Base-by-base conservation (phyloP, 2,113 vertebrate genomes). In the Equus przewalskii region DNA sequence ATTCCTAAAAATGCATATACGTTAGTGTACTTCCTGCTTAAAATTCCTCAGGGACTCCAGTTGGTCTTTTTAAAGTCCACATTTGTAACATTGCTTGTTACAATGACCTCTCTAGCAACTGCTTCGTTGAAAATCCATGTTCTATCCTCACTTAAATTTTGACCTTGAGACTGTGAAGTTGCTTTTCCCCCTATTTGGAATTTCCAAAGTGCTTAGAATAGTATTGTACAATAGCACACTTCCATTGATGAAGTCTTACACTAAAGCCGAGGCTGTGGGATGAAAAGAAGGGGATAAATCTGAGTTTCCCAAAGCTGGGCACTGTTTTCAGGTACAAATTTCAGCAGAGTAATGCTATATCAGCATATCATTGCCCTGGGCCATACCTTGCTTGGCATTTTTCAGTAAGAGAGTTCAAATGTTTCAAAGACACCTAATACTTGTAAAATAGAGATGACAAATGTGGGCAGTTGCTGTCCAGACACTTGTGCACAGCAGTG, bases 401-500 rank as follows among this genome's bases (percentile, higher is more conserved):
- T 92, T 92, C 78, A 89, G 19, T 11, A 41, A 73, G 73, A 96
- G 21, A 10, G 79, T 81, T 92, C 79, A 78, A 6, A 85, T 92
- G 54, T 76, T 97, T 97, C 94, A 87, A 92, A 96, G 94, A 92
- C n/a, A 96, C 79, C 51, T 92, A 96, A 84, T 76, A 88, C 75
- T 96, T 98, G 73, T 72, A 80, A 96, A 95, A 67, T 49, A 83
- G 79, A 96, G 62, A 83, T 89, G 95, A 98, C 87, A 92, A 97
- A 96, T 95, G 72, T 21, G 41, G 44, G 75, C 51, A 92, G 88
- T 94, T 93, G 80, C 94, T 90, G 60, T 70, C 64, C 41, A 78
- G 94, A 80, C 60, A 70, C 30, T 93, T 96, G 83, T 76, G 95
- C 79, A 81, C 69, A 90, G 84, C 75, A 73, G 92, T 92, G 75